Conservation (phyloP, 2,888 invertebrate genomes). For the Lumbricus terrestris region DNA sequence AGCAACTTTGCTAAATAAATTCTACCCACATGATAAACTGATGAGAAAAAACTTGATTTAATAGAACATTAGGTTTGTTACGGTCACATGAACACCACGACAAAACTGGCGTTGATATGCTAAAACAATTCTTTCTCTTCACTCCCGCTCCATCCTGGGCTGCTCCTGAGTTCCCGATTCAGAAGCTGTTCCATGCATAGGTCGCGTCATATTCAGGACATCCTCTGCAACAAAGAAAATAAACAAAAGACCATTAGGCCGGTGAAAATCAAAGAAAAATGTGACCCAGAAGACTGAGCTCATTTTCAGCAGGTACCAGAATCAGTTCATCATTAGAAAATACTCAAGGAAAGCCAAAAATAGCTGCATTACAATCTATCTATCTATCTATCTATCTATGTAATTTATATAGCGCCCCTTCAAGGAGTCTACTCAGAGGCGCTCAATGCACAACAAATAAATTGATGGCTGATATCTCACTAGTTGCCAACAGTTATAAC, state of each 20-base stretch:
- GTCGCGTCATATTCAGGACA: conserved; percentile 13
- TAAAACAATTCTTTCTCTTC: background rate
- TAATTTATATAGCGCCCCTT: too few relatives aligned
- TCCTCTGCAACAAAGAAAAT: background rate
- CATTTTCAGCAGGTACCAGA: too few relatives aligned
- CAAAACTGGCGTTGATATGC: background rate
- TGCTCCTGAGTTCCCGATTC: background rate
- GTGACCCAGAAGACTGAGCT: too few relatives aligned
- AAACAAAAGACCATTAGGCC: background rate
- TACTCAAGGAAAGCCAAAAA: too few relatives aligned
- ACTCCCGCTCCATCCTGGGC: background rate
- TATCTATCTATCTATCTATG: too few relatives aligned
- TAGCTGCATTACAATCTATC: too few relatives aligned
- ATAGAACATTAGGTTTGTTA: background rate
- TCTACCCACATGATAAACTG: background rate
- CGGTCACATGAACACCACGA: background rate
- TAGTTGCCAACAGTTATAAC: too few relatives aligned
- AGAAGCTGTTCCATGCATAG: background rate
- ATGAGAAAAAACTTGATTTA: background rate
- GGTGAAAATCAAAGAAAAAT: too few relatives aligned
- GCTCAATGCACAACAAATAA: too few relatives aligned
- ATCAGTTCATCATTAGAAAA: too few relatives aligned
- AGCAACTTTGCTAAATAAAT: background rate
- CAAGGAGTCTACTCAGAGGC: too few relatives aligned
- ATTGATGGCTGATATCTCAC: too few relatives aligned